Evolutionary conservation across 2,113 vertebrate genomes (phyloP).

Genomic region (Rousettus leschenaultii): DNA sequence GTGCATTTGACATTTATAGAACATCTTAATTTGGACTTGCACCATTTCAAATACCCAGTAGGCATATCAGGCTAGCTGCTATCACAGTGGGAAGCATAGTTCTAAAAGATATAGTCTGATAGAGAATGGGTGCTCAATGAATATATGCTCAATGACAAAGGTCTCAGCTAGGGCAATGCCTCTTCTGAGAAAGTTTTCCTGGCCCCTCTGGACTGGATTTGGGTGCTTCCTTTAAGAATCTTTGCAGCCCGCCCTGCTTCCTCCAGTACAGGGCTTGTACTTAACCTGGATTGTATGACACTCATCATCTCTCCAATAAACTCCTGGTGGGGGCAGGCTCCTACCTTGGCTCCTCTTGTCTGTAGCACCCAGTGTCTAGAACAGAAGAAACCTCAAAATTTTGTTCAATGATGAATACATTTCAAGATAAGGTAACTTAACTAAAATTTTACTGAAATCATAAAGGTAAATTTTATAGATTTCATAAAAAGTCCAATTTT

Average conservation of each 20-base stretch:
- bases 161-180: not conserved
- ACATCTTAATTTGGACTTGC: not conserved
- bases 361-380: not conserved
- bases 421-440: not conserved
- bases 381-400: not conserved
- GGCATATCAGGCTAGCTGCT: not conserved
- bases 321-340: not conserved
- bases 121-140: not conserved
- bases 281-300: rapidly evolving
- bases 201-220: not conserved
- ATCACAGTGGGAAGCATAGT: not conserved
- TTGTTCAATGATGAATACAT: not conserved
- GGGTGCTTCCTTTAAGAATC: not conserved
- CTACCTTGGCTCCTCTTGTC: not conserved
- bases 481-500: not conserved
- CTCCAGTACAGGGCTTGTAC: too few species aligned
- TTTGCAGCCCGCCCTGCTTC: not conserved
- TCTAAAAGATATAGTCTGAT: not conserved
- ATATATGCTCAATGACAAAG: not conserved
- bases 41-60: not conserved
- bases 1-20: not conserved
- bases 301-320: too few species aligned
- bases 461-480: not conserved
- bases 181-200: not conserved
- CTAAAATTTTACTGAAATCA: not conserved